phyloP scores from a whole-genome alignment of 2,797 vertebrate species.

The Typhlichthys eigenmanni region DNA sequence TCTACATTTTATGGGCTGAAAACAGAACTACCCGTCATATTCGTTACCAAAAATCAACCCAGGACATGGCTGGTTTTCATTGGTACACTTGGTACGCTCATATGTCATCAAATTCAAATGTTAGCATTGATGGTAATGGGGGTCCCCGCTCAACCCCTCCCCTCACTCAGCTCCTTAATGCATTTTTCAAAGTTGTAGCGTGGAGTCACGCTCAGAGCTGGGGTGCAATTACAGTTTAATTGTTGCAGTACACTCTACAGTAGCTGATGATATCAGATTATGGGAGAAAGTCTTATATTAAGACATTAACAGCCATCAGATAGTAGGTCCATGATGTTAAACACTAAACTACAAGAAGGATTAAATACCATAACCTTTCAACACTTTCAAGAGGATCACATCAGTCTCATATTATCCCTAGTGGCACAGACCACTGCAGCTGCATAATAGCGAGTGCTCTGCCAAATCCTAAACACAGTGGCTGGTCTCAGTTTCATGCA shows the following conservation, averaged over 20 bases:
- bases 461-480: background rate
- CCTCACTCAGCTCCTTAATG: too few species aligned
- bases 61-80: too few species aligned
- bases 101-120: too few species aligned
- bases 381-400: background rate
- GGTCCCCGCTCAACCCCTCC: too few species aligned
- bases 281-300: background rate
- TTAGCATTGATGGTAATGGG: too few species aligned
- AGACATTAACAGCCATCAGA: background rate
- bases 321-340: background rate
- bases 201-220: too few species aligned
- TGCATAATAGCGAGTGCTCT: background rate
- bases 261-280: constrained; percentile 8
- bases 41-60: too few species aligned
- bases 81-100: too few species aligned
- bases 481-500: constrained; percentile 30
- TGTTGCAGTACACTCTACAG: background rate
- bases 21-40: too few species aligned
- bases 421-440: background rate
- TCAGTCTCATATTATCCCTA: background rate
- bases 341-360: background rate
- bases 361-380: background rate
- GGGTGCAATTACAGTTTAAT: too few species aligned
- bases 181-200: too few species aligned
- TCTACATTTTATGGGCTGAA: too few species aligned